These are phyloP conservation scores for Catocala fraxini DNA, from an alignment of 2,888 invertebrate genomes.

Conservation along the genomic window DNA sequence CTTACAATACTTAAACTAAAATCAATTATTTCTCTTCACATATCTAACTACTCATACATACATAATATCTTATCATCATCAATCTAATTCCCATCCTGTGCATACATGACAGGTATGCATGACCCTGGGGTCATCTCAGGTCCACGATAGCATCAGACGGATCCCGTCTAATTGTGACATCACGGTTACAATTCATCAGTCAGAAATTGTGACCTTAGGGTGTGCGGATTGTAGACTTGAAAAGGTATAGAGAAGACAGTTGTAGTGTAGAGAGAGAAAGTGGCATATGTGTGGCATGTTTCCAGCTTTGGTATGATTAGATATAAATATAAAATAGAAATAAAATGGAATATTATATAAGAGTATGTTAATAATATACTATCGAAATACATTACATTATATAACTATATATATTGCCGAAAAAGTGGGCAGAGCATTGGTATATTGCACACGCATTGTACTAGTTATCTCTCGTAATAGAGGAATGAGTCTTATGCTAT, in stretches of 20 bases:
- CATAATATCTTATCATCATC: conserved; percentile 32
- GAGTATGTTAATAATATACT: no score
- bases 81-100: conserved; percentile 43
- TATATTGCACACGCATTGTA: no score
- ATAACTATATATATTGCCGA: no score
- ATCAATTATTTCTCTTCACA: neutral
- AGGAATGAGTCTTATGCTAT: no score
- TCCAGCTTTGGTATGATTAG: no score
- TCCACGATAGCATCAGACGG: conserved; percentile 67
- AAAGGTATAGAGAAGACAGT: conserved; percentile 28
- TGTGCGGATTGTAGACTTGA: conserved; percentile 47
- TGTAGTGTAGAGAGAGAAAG: neutral
- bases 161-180: conserved; percentile 80
- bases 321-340: no score
- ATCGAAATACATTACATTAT: no score
- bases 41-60: neutral
- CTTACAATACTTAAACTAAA: neutral
- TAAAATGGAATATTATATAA: no score
- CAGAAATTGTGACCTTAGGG: conserved; percentile 67
- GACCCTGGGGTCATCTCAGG: conserved; percentile 40
- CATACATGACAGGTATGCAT: conserved; percentile 45
- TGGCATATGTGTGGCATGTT: no score
- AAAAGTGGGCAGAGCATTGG: no score
- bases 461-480: no score
- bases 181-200: conserved; percentile 81